phyloP scores from a whole-genome alignment of 1,140 invertebrate species.

The Drosophila arawakana region DNA sequence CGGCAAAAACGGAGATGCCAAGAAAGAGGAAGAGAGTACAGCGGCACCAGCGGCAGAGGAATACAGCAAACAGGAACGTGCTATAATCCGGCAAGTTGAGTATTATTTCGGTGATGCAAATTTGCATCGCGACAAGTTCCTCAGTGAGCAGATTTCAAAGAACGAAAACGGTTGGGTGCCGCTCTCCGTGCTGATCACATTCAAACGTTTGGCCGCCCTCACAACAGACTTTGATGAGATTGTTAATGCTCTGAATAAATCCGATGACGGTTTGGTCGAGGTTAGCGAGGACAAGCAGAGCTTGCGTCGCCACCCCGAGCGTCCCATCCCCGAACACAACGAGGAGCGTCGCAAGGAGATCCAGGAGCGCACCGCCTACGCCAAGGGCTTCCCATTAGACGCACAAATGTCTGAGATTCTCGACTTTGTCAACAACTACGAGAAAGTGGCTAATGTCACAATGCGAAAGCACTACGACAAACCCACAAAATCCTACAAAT shows the following conservation, averaged over 20 bases:
- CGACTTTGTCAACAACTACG: conserved; percentile 90
- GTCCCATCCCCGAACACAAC: conserved; percentile 93
- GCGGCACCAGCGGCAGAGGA: conserved; percentile 31
- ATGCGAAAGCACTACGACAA: conserved; percentile 90
- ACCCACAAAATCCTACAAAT: conserved; percentile 87
- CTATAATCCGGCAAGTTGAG: conserved; percentile 88
- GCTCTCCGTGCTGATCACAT: conserved; percentile 93
- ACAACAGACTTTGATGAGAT: conserved; percentile 90
- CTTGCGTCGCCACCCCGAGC: conserved; percentile 90
- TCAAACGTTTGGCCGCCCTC: conserved; percentile 93
- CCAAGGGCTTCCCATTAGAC: conserved; percentile 94
- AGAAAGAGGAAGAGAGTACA: conserved; percentile 30
- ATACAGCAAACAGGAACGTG: conserved; percentile 85
- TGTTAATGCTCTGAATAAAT: conserved; percentile 90
- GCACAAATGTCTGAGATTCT: conserved; percentile 89
- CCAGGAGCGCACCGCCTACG: conserved; percentile 91
- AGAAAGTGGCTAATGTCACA: conserved; percentile 90
- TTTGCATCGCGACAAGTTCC: conserved; percentile 94
- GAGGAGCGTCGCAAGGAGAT: conserved; percentile 93
- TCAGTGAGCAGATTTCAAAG: conserved; percentile 91
- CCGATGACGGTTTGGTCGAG: conserved; percentile 90
- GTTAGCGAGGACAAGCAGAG: conserved; percentile 93
- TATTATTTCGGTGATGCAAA: conserved; percentile 94
- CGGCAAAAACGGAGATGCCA: conserved; percentile 58
- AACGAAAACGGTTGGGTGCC: conserved; percentile 96